Base-by-base conservation (phyloP, 2,113 vertebrate genomes). In the Podarcis raffonei region DNA sequence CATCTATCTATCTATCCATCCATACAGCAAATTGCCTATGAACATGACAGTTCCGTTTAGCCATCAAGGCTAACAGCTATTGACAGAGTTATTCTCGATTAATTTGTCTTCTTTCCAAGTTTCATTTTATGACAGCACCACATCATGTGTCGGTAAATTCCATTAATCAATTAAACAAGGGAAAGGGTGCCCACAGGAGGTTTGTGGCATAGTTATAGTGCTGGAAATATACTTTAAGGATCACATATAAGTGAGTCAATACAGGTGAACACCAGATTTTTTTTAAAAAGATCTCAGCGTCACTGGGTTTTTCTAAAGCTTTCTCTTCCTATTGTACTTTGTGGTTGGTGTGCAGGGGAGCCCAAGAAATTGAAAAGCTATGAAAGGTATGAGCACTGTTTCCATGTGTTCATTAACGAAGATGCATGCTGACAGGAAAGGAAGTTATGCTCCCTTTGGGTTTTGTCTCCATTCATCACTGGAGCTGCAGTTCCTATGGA, bases 341-440 rank as follows among this genome's bases (percentile, higher is more conserved):
- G 71, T 35, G 88, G 23, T 6, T 81, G 48, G 0, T 11, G 0
- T 85, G 88, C 86, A 77, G 23, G 16, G 62, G 7, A 88, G 6
- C 13, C 81, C 69, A 42, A 37, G 27, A 35, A 42, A 18, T 42
- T 30, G 27, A 35, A 59, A 25, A 27, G 22, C 62, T 88, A 35
- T 66, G n/a, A 79, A 89, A 87, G 57, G 15, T 25, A 6, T 37
- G 5, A 84, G 37, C 2, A 23, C 83, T 82, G 53, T 84, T 94
- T 88, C 85, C 27, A 71, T 84, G 32, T 79, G 12, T 7, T 77
- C 62, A 12, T 83, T 90, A 81, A 81, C 76, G 82, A 35, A 6
- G 42, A 12, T 89, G 76, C 30, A 25, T 4, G 15, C 88, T 89
- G 81, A 27, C 69, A 72, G 75, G 83, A 65, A 57, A 74, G 62